Conservation (phyloP, 2,888 invertebrate genomes). For the Zygothrica quintamaculata region DNA sequence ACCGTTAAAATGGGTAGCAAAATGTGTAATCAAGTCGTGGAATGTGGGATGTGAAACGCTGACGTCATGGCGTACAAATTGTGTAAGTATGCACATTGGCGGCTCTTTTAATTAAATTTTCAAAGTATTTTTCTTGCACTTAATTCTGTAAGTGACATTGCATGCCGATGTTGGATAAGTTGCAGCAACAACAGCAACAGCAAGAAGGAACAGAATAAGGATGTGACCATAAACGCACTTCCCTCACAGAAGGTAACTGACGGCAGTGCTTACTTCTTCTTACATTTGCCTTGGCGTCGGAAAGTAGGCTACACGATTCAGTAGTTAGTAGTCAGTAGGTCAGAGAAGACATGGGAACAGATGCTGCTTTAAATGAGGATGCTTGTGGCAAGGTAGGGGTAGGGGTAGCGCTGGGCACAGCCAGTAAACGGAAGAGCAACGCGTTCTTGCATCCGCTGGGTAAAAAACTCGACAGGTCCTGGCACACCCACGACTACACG, state of each 20-base stretch:
- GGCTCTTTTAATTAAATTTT: slow-evolving; percentile 69
- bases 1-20: slow-evolving; percentile 3
- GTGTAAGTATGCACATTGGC: slow-evolving; percentile 25
- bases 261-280: slow-evolving; percentile 14
- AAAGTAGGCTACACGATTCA: slow-evolving; percentile 72
- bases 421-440: slow-evolving; percentile 7
- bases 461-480: slow-evolving; percentile 14
- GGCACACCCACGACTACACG: slow-evolving; percentile 31
- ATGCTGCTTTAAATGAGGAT: slow-evolving; percentile 56
- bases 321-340: slow-evolving; percentile 43
- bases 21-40: slow-evolving; percentile 13
- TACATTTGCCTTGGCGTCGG: slow-evolving; percentile 32
- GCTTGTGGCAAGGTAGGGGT: slow-evolving; percentile 40
- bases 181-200: slow-evolving; percentile 17
- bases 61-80: slow-evolving; percentile 43
- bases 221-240: slow-evolving; percentile 48
- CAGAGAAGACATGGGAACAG: slow-evolving; percentile 59
- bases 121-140: slow-evolving; percentile 72
- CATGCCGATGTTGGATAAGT: slow-evolving; percentile 28
- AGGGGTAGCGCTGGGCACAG: slow-evolving; percentile 6
- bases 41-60: slow-evolving; percentile 37
- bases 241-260: slow-evolving; percentile 41
- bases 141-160: slow-evolving; percentile 64
- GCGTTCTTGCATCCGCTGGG: slow-evolving; percentile 24
- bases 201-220: slow-evolving; percentile 15